These are phyloP conservation scores for Hapalemur alaotrensis DNA, from an alignment of 2,797 vertebrate species.

Conservation along the genomic window DNA sequence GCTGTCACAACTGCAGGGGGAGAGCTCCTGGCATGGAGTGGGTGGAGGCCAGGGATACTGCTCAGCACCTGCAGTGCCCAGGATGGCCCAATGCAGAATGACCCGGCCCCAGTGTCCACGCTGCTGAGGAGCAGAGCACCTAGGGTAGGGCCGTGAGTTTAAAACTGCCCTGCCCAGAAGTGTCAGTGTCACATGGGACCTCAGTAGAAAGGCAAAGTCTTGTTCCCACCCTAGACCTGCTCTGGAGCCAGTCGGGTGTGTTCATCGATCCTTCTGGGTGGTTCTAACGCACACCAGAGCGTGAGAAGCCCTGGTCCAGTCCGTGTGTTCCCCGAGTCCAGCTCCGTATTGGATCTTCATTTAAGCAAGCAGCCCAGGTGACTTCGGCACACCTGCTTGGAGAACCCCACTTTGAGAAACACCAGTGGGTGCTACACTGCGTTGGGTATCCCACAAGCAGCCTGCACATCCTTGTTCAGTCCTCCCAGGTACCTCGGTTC, in stretches of 20 bases:
- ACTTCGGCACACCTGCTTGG: not conserved
- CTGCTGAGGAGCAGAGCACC: not conserved
- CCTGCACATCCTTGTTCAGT: fast-evolving
- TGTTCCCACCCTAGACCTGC: not conserved
- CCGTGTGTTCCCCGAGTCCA: too few species aligned
- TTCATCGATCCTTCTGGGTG: not conserved
- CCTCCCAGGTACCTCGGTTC: not conserved
- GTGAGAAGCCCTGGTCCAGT: not conserved
- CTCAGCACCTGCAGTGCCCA: not conserved
- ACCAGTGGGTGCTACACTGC: too few species aligned
- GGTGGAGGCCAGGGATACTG: not conserved
- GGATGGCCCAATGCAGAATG: not conserved
- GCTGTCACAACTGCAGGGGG: not conserved
- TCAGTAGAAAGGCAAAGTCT: not conserved
- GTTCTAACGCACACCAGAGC: too few species aligned
- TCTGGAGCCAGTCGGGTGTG: not conserved
- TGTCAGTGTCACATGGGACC: not conserved
- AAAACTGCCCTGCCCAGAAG: not conserved
- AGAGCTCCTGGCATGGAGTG: too few species aligned
- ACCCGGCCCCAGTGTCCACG: not conserved
- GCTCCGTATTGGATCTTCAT: fast-evolving
- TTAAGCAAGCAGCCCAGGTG: not conserved
- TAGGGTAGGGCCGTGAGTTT: not conserved
- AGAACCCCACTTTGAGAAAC: not conserved
- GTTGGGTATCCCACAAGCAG: not conserved